Base-by-base conservation (phyloP, 2,113 vertebrate genomes). In the Syngnathus scovelli region DNA sequence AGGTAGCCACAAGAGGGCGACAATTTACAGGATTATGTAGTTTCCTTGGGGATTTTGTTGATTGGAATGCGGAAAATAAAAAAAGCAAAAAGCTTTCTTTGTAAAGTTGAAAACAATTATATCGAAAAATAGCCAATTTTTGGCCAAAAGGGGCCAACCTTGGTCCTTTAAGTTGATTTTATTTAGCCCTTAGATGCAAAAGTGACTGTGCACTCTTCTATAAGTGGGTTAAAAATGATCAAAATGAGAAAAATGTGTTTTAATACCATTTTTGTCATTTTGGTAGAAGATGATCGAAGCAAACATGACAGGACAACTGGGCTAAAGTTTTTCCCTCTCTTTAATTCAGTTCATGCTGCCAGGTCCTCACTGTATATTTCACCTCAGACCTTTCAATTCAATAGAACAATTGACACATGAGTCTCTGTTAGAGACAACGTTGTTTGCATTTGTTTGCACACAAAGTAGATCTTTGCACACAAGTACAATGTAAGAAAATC, bases 391-490 rank as follows among this genome's bases (percentile, higher is more conserved):
- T 36, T 58, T 88, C 78, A 87, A 91, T 90, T 92, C 91, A 91
- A 90, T 92, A 87, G 89, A 92, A 91, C 89, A 91, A 89, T 87
- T 92, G 87, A 91, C 90, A 83, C 68, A 82, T 85, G 83, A 83
- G 86, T 91, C 91, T 92, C 91, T 92, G 78, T 91, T 91, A 92
- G 91, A 92, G 91, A 92, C 89, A 90, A 89, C 71, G 65, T 88
- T 74, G 52, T 82, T 82, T 78, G 81, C 71, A 78, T 58, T 61
- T 41, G 87, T 89, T 89, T 91, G 90, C 76, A 89, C 86, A 86
- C 89, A 89, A 88, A 90, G 89, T 89, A 90, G 77, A 86, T 84
- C 82, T 86, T 89, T 89, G 90, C 78, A 89, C 85, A 83, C 89
- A 89, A 91, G 87, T 90, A 89, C 76, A 83, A 69, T 82, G 84